A percentile compares a stretch with the other conserved stretches of the same genome.
phyloP scores from a whole-genome alignment of 2,113 vertebrate species.

The Marmota flaviventris region DNA sequence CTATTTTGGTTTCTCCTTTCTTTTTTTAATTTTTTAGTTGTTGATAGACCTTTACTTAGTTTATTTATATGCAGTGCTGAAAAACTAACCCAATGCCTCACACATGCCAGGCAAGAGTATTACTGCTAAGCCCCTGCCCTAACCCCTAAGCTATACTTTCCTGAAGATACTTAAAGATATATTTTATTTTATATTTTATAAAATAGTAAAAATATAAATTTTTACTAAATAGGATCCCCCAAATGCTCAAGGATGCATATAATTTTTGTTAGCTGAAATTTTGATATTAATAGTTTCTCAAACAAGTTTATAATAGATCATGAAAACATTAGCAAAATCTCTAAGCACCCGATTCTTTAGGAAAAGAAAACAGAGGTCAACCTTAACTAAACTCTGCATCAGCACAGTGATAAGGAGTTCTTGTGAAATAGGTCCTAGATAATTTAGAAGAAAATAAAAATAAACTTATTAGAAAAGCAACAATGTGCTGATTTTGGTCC shows the following conservation, averaged over 20 bases:
- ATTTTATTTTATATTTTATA: conserved; percentile 18
- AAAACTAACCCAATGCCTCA: too few species aligned
- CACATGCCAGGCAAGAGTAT: too few species aligned
- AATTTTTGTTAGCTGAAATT: conserved; percentile 6
- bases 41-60: too few species aligned
- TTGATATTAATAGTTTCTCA: conserved; percentile 36
- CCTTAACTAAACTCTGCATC: background rate
- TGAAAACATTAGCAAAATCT: conserved; percentile 20
- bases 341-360: background rate
- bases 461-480: background rate
- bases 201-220: background rate
- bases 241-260: background rate
- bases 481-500: background rate
- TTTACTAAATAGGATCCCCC: background rate
- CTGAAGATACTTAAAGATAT: conserved; percentile 37
- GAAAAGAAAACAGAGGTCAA: conserved; percentile 5
- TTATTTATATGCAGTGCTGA: too few species aligned
- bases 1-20: background rate
- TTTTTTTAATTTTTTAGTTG: too few species aligned
- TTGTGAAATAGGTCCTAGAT: background rate
- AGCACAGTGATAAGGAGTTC: background rate
- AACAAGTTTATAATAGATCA: conserved; percentile 25
- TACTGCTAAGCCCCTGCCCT: too few species aligned
- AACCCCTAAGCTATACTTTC: background rate
- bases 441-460: conserved; percentile 51